These are phyloP conservation scores for Brachynemurus nebulosus DNA, from an alignment of 2,888 invertebrate genomes.

Conservation along the genomic window DNA sequence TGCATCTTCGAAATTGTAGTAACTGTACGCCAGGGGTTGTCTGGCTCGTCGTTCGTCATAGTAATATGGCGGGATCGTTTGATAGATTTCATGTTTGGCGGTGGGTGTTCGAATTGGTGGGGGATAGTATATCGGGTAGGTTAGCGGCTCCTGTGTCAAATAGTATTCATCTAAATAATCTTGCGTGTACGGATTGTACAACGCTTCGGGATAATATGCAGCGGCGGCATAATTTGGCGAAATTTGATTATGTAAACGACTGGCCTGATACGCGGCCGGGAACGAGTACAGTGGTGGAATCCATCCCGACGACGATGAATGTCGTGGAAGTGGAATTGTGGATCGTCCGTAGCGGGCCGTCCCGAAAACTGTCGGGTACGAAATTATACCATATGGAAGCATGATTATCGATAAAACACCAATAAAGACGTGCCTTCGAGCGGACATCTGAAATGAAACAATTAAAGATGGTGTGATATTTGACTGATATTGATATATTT, in stretches of 20 bases:
- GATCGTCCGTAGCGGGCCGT: constrained; percentile 30
- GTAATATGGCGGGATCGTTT: constrained; percentile 33
- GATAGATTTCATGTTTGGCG: constrained; percentile 34
- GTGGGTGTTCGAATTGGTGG: constrained; percentile 33
- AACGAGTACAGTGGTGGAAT: constrained; percentile 15
- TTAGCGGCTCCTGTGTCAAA: constrained; percentile 24
- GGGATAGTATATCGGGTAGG: constrained; percentile 27
- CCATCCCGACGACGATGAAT: neutral
- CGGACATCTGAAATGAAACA: no score
- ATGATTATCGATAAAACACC: no score
- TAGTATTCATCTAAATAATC: constrained; percentile 44
- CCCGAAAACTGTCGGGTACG: constrained; percentile 27
- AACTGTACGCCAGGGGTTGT: constrained; percentile 27
- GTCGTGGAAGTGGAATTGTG: constrained; percentile 3
- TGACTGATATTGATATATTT: no score
- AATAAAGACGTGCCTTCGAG: no score
- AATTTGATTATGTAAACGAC: constrained; percentile 9
- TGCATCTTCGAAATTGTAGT: constrained; percentile 31
- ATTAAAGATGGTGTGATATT: no score
- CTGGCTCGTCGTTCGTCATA: constrained; percentile 29
- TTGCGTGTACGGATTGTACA: constrained; percentile 34
- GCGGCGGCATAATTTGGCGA: constrained; percentile 34
- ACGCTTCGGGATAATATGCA: constrained; percentile 30
- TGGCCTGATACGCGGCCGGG: neutral
- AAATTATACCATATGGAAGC: constrained; percentile 20